Conservation (phyloP, 2,797 vertebrate species). For the Poeciliopsis turneri region DNA sequence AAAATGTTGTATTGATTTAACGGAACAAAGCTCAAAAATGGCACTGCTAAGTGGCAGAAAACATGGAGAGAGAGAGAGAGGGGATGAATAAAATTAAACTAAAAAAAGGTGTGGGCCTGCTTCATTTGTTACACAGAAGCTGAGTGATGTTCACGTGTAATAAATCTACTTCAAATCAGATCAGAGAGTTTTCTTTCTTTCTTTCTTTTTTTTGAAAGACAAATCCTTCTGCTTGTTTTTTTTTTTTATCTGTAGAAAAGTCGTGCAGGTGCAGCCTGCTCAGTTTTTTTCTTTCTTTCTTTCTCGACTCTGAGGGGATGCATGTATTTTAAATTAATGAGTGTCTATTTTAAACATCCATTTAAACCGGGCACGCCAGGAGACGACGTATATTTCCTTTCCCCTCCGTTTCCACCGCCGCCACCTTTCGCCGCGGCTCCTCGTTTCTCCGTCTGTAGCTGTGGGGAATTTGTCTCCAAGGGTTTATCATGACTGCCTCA, state of each 20-base stretch:
- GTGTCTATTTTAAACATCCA: constrained; percentile 45
- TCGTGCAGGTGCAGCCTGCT: constrained; percentile 6
- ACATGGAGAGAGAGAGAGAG: background rate
- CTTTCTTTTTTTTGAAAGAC: background rate
- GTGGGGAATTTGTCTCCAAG: constrained; percentile 73
- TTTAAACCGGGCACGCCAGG: constrained; percentile 29
- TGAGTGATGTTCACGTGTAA: constrained; percentile 10
- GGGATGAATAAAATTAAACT: no score
- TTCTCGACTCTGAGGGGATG: constrained; percentile 8
- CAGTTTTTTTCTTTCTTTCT: constrained; percentile 3
- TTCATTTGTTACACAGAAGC: constrained; percentile 15
- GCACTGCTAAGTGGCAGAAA: constrained; percentile 10
- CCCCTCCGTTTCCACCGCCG: constrained; percentile 31
- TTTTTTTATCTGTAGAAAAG: constrained; percentile 24
- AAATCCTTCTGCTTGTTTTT: background rate
- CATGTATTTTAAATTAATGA: constrained; percentile 44
- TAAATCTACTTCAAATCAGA: constrained; percentile 30
- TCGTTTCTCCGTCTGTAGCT: constrained; percentile 59
- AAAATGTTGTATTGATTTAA: constrained; percentile 47
- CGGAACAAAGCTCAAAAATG: constrained; percentile 23
- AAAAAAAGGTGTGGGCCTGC: constrained; percentile 7
- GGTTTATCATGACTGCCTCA: constrained; percentile 76
- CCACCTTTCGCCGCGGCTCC: constrained; percentile 12
- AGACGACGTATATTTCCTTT: constrained; percentile 49
- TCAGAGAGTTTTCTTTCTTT: background rate